phyloP scores from a whole-genome alignment of 2,888 invertebrate genomes.

The Phalera bucephala region DNA sequence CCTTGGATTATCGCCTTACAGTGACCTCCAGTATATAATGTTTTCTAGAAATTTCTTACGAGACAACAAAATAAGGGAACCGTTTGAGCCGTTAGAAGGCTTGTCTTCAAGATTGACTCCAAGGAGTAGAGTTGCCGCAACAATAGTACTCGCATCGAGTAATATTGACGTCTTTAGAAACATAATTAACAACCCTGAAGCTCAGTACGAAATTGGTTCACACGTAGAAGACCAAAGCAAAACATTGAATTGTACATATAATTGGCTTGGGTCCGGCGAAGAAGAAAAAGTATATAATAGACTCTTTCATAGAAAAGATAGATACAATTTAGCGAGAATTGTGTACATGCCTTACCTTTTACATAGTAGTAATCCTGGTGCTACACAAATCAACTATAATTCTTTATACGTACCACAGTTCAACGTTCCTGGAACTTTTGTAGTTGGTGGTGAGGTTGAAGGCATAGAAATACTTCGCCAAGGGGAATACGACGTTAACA shows the following conservation, averaged over 20 bases:
- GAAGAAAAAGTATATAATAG: conserved; percentile 89
- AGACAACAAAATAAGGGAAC: conserved; percentile 93
- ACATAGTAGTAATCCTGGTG: conserved; percentile 94
- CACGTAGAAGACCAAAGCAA: conserved; percentile 97
- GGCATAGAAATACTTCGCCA: conserved; percentile 92
- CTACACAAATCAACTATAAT: conserved; percentile 90
- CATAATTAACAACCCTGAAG: conserved; percentile 94
- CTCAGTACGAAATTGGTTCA: conserved; percentile 97
- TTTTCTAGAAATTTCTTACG: conserved; percentile 95
- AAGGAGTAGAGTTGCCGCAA: conserved; percentile 95
- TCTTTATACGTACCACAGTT: conserved; percentile 92
- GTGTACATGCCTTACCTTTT: conserved; percentile 95
- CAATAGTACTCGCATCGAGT: conserved; percentile 94
- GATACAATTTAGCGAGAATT: conserved; percentile 97
- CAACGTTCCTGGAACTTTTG: conserved; percentile 85
- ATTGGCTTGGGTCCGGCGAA: conserved; percentile 93
- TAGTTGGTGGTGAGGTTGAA: conserved; percentile 96
- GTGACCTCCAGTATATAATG: conserved; percentile 89
- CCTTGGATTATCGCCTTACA: conserved; percentile 94
- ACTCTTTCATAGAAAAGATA: conserved; percentile 92
- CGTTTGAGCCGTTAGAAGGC: conserved; percentile 88
- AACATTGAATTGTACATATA: conserved; percentile 95
- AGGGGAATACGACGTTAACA: conserved; percentile 95
- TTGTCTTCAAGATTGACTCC: conserved; percentile 90
- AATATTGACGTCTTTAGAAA: conserved; percentile 95